Conservation (phyloP, 1,140 invertebrate genomes). For the Goniozus legneri region DNA sequence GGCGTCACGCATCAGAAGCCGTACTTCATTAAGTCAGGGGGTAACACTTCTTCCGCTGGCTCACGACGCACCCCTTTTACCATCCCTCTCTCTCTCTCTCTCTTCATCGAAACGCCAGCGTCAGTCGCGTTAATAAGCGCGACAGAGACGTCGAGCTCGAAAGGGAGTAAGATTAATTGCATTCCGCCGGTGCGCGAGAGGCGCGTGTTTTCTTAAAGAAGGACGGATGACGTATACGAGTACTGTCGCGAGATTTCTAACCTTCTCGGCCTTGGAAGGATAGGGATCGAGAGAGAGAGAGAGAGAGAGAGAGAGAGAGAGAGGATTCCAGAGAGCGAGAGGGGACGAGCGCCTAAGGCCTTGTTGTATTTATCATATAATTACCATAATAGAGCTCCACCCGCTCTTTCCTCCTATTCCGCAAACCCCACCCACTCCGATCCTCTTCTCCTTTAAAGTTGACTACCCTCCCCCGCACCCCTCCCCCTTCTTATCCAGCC, state of each 20-base stretch:
- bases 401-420: conserved; percentile 26
- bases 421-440: neutral
- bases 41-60: conserved; percentile 49
- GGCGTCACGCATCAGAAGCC: conserved; percentile 47
- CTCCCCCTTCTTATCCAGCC: neutral
- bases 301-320: conserved; percentile 8
- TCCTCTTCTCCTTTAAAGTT: neutral
- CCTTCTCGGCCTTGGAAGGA: too few relatives aligned
- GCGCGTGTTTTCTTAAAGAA: conserved; percentile 47
- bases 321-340: neutral
- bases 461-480: neutral
- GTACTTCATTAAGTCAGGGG: conserved; percentile 55
- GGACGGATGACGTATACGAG: too few relatives aligned
- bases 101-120: too few relatives aligned
- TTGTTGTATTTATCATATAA: conserved; percentile 57
- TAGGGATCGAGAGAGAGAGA: conserved; percentile 2
- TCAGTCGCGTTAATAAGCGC: too few relatives aligned
- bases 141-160: too few relatives aligned
- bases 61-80: conserved; percentile 25
- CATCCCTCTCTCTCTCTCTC: too few relatives aligned
- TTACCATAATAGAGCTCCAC: conserved; percentile 53
- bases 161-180: conserved; percentile 53
- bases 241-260: too few relatives aligned
- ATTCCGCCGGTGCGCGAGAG: too few relatives aligned
- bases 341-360: conserved; percentile 40